These are phyloP conservation scores for Drosophila maculinotata DNA, from an alignment of 2,888 invertebrate species.

Conservation along the genomic window DNA sequence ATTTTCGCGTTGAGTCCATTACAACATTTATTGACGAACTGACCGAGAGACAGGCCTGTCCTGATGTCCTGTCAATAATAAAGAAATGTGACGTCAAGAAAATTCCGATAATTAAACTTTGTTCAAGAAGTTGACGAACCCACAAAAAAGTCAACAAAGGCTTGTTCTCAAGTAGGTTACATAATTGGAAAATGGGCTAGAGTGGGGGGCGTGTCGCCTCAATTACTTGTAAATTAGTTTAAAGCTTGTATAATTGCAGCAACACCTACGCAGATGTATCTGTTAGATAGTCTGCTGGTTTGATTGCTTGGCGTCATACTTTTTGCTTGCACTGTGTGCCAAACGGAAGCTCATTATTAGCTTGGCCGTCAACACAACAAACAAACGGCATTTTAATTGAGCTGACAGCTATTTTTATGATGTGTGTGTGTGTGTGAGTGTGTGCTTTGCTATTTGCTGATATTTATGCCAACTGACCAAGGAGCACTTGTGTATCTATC, in stretches of 20 bases:
- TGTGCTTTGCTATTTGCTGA: constrained; percentile 22
- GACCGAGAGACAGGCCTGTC: constrained; percentile 7
- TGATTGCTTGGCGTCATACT: constrained; percentile 73
- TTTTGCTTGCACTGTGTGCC: constrained; percentile 56
- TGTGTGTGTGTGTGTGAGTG: constrained; percentile 19
- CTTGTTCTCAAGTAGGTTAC: constrained; percentile 11
- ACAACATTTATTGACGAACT: constrained; percentile 27
- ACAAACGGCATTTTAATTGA: constrained; percentile 74
- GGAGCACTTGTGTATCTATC: constrained; percentile 36
- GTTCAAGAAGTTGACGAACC: constrained; percentile 24
- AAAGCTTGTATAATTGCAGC: constrained; percentile 40
- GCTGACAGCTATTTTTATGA: constrained; percentile 31
- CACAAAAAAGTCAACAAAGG: constrained; percentile 1
- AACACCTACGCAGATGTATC: constrained; percentile 33
- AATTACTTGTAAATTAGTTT: constrained; percentile 47
- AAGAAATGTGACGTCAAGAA: constrained; percentile 6
- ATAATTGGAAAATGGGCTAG: neutral
- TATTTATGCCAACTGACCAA: constrained; percentile 48
- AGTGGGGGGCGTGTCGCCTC: neutral
- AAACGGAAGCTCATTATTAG: constrained; percentile 68
- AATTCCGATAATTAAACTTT: constrained; percentile 13
- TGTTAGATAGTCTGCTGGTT: constrained; percentile 25
- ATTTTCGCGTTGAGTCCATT: constrained; percentile 26
- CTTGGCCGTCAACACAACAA: constrained; percentile 45
- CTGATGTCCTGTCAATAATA: constrained; percentile 12